Base-by-base conservation (phyloP, 2,888 invertebrate species). In the Chrysolina oricalcia region DNA sequence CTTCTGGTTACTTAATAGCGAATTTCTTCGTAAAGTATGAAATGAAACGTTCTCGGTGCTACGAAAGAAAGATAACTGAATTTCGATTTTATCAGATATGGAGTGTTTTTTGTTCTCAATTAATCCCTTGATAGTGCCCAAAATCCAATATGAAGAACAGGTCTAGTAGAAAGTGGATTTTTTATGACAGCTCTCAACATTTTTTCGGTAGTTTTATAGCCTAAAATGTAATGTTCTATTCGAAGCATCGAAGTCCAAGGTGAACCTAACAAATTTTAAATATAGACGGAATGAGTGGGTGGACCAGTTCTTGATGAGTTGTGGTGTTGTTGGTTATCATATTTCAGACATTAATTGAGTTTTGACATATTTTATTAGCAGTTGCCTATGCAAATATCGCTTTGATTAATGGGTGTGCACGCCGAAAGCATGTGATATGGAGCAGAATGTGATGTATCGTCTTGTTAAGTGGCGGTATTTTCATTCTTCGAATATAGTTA, bases 321-420 rank as follows among this genome's bases (percentile, higher is more conserved):
- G 15, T 35, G 66, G 27, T 59, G 62, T 23, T 67, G 59, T 50
- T 35, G 65, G 72, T 72, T 76, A 70, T 80, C 77, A 74, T 80
- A 78, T 69, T 72, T 80, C 75, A 66, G 69, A 71, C 50, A 75
- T 77, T 77, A 80, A 80, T 80, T 80, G 76, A 78, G 77, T 80
- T 80, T 76, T 78, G 78, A 80, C 80, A 72, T 69, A 21, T 73
- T 80, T 77, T 74, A 77, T 80, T 77, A 74, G 62, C 56, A 46
- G 69, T 50, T 70, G 41, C 46, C 62, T 27, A 77, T 77, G 72
- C 66, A 40, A 72, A 74, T 74, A 62, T 63, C 41, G 40, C 11
- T 46, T 62, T 74, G 74, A 72, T 41, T 19, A 72, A 69, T 50
- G 48, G 43, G 50, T 67, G 8, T 56, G 40, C n/a, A 56, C 56